phyloP scores from a whole-genome alignment of 2,888 invertebrate genomes.

The Eupithecia subfuscata region DNA sequence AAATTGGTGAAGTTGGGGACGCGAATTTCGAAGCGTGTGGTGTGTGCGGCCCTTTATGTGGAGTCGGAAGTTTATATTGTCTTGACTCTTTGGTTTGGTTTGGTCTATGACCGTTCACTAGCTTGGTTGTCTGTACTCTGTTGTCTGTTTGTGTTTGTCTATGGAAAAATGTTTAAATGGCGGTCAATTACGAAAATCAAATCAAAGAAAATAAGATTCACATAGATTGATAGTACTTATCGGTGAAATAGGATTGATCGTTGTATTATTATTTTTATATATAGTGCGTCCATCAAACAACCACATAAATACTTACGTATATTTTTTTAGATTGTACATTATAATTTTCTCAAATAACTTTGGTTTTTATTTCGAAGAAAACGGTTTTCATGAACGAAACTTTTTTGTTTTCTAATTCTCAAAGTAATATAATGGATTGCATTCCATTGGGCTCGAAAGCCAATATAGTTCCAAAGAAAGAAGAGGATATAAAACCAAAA shows the following conservation, averaged over 20 bases:
- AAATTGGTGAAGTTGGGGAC: not conserved
- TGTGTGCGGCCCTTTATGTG: no score
- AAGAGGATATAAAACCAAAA: not conserved
- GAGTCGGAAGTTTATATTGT: no score
- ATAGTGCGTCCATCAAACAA: not conserved
- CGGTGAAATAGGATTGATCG: not conserved
- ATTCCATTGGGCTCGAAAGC: not conserved
- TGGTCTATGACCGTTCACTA: no score
- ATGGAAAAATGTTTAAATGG: not conserved
- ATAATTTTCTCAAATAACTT: not conserved
- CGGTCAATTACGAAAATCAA: not conserved
- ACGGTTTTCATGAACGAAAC: not conserved
- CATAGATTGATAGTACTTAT: no score
- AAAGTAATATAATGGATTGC: not conserved
- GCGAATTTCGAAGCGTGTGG: not conserved
- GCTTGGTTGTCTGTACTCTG: not conserved
- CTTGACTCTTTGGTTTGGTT: no score
- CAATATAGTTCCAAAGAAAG: not conserved
- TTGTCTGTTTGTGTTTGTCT: not conserved
- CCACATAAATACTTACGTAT: not conserved
- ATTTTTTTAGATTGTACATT: not conserved
- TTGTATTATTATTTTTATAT: not conserved
- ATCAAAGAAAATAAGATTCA: not conserved
- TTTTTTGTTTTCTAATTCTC: not conserved
- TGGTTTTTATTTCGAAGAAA: not conserved